A percentile compares a stretch with the other conserved stretches of the same genome.
Conservation (phyloP, 1,140 invertebrate genomes). For the Lordiphosa collinella region DNA sequence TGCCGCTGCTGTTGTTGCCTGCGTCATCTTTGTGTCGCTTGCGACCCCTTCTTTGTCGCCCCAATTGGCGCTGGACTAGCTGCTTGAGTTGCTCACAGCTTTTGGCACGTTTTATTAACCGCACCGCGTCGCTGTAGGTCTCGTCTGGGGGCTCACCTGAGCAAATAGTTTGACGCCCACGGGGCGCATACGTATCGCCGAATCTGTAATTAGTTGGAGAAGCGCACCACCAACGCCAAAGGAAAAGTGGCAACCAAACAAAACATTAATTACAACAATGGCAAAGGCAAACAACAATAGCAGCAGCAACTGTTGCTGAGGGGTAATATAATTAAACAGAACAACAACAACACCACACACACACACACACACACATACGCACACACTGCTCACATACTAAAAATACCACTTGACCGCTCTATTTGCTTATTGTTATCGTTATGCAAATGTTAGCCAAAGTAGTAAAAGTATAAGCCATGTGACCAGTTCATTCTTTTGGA, state of each 20-base stretch:
- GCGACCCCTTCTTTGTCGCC: constrained; percentile 5
- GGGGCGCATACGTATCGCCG: constrained; percentile 52
- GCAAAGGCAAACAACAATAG: constrained; percentile 34
- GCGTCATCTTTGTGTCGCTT: constrained; percentile 1
- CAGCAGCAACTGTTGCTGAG: background rate
- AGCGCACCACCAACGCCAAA: constrained; percentile 6
- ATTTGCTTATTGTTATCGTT: constrained; percentile 48
- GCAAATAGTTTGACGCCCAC: constrained; percentile 60
- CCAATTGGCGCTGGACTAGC: constrained; percentile 51
- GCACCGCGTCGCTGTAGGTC: constrained; percentile 64
- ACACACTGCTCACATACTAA: background rate
- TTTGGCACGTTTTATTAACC: constrained; percentile 48
- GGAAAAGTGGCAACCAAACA: constrained; percentile 18
- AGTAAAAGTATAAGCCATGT: too few species aligned
- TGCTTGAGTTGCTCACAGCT: constrained; percentile 55
- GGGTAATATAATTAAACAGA: constrained; percentile 39
- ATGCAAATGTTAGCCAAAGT: constrained; percentile 17
- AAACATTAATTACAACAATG: constrained; percentile 69
- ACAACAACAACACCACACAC: background rate
- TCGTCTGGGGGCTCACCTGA: constrained; percentile 38
- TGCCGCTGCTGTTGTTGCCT: background rate
- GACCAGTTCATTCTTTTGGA: too few species aligned
- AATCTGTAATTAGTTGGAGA: constrained; percentile 72
- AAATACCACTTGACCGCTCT: constrained; percentile 5
- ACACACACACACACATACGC: background rate